A percentile compares a stretch with the other conserved stretches of the same genome.
These are phyloP conservation scores for Hylaeus volcanicus DNA, from an alignment of 1,140 invertebrate genomes.

Conservation along the genomic window DNA sequence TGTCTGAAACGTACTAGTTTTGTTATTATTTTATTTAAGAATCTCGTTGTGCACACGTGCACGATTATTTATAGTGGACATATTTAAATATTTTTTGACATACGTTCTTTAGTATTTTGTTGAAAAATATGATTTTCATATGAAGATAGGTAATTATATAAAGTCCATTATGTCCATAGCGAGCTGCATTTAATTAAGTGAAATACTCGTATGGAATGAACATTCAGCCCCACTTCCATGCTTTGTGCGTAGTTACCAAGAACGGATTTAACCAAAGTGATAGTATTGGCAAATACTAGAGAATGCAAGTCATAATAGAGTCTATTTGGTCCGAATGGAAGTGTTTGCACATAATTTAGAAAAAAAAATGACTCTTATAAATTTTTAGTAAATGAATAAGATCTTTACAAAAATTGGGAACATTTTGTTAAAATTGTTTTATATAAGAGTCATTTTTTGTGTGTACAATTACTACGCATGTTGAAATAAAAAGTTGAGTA, in stretches of 20 bases:
- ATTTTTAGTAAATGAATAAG: background rate
- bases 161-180: slow-evolving; percentile 1
- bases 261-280: slow-evolving; percentile 44
- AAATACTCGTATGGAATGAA: slow-evolving; percentile 31
- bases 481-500: slow-evolving; percentile 32
- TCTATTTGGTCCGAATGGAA: slow-evolving; percentile 10
- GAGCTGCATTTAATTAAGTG: slow-evolving; percentile 21
- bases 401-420: background rate
- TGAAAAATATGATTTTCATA: slow-evolving; percentile 13
- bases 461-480: slow-evolving; percentile 26
- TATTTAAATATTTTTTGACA: slow-evolving; percentile 32
- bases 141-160: background rate
- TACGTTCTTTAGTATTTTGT: slow-evolving; percentile 14
- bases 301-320: background rate
- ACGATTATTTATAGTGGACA: slow-evolving; percentile 56
- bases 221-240: slow-evolving; percentile 30
- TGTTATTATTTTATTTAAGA: slow-evolving; percentile 49
- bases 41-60: slow-evolving; percentile 43
- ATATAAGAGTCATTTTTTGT: slow-evolving; percentile 37
- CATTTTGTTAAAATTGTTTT: background rate
- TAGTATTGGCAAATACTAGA: slow-evolving; percentile 38
- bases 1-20: slow-evolving; percentile 16
- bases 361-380: background rate
- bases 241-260: slow-evolving; percentile 44
- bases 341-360: background rate